Evolutionary conservation across 2,113 vertebrate species (phyloP).

Genomic region (Lophochroa leadbeateri): DNA sequence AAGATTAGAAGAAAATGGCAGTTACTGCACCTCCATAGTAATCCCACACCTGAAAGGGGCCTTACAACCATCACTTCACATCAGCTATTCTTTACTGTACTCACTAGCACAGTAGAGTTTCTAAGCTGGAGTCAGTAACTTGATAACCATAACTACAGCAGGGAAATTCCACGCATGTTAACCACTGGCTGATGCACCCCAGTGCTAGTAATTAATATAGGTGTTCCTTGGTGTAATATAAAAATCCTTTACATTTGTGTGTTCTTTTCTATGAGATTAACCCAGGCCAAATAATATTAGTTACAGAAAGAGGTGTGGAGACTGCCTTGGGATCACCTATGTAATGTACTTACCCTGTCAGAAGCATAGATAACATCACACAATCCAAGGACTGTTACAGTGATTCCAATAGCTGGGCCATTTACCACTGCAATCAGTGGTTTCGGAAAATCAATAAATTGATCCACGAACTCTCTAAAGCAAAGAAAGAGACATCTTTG

Average conservation of each 20-base stretch:
- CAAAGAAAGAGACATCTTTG: background rate
- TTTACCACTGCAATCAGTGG: conserved; percentile 85
- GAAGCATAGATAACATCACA: conserved; percentile 85
- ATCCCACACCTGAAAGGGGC: background rate
- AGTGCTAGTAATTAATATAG: background rate
- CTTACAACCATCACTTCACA: background rate
- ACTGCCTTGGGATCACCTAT: background rate
- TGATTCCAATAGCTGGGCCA: conserved; percentile 84
- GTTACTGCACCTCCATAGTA: background rate
- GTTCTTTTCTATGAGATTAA: background rate
- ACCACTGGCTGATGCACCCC: background rate
- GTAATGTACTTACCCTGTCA: conserved; percentile 73
- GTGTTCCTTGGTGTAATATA: background rate
- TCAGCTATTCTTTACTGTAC: background rate
- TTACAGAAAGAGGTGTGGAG: background rate
- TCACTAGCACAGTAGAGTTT: background rate
- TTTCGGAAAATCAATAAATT: conserved; percentile 88
- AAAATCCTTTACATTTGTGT: background rate
- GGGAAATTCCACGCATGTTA: background rate
- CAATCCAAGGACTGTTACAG: conserved; percentile 79
- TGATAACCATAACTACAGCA: background rate
- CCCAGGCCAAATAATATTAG: background rate
- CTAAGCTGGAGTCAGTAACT: background rate
- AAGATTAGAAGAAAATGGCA: background rate
- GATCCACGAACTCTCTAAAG: conserved; percentile 74